A percentile compares a stretch with the other conserved stretches of the same genome.
phyloP scores from a whole-genome alignment of 2,113 vertebrate genomes.

The Tragelaphus strepsiceros region DNA sequence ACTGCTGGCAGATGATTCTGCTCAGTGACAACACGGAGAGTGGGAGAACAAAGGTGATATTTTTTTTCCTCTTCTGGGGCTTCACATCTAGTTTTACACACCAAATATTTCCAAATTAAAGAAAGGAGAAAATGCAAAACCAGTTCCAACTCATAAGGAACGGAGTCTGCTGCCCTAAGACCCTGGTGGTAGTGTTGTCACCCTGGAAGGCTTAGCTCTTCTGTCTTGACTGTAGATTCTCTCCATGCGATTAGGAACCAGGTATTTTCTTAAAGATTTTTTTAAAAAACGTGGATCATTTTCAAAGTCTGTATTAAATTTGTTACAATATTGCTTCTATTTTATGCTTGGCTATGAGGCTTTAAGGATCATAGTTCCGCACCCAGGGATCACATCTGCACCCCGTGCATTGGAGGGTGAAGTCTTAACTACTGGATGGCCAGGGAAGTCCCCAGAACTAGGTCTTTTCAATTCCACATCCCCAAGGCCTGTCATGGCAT shows the following conservation, averaged over 20 bases:
- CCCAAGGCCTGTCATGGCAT: rapidly evolving
- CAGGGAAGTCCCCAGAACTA: neutral
- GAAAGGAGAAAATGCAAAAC: neutral
- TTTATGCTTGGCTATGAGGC: neutral
- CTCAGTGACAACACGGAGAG: neutral
- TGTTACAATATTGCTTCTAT: neutral
- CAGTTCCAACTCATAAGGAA: neutral
- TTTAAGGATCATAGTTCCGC: neutral
- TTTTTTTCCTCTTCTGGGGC: neutral
- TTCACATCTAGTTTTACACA: neutral
- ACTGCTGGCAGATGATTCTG: neutral
- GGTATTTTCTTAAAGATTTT: neutral
- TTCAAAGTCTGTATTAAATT: neutral
- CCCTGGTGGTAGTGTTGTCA: rapidly evolving
- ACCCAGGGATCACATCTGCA: neutral
- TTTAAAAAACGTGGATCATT: neutral
- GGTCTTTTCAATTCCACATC: neutral
- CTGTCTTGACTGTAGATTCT: no score
- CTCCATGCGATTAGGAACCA: rapidly evolving
- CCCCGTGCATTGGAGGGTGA: neutral
- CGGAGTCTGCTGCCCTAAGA: neutral
- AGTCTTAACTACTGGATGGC: neutral
- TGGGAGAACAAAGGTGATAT: neutral
- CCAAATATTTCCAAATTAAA: neutral
- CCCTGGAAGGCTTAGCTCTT: rapidly evolving